These are phyloP conservation scores for Murina feae DNA, from an alignment of 2,113 vertebrate genomes.

Conservation along the genomic window DNA sequence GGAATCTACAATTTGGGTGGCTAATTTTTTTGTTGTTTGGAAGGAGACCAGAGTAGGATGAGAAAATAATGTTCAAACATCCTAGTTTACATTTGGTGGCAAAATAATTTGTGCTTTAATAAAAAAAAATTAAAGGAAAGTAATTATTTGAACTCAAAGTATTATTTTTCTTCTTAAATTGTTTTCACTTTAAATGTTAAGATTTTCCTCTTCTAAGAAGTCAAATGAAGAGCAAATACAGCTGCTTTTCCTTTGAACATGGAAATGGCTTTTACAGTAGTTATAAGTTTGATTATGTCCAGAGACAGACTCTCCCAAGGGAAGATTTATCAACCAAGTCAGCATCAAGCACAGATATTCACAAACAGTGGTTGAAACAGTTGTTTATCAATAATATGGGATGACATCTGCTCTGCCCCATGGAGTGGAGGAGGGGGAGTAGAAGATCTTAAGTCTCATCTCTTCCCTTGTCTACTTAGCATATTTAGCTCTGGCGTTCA, in stretches of 20 bases:
- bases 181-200: conserved; percentile 71
- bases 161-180: conserved; percentile 59
- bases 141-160: conserved; percentile 50
- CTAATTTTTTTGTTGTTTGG: background rate
- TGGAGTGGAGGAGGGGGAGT: background rate
- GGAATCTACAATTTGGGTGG: background rate
- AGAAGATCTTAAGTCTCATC: background rate
- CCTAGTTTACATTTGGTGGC: conserved; percentile 20
- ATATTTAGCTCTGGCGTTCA: background rate
- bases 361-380: conserved; percentile 62
- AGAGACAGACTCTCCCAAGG: conserved; percentile 65
- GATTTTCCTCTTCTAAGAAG: conserved; percentile 67
- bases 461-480: background rate
- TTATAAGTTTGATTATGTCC: conserved; percentile 71
- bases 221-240: conserved; percentile 61
- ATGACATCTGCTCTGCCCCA: conserved; percentile 45
- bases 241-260: conserved; percentile 72
- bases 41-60: background rate
- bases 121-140: conserved; percentile 39
- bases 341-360: conserved; percentile 62
- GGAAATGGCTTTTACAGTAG: conserved; percentile 69
- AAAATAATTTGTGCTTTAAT: conserved; percentile 38
- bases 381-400: conserved; percentile 55
- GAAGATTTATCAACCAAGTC: conserved; percentile 65
- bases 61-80: conserved; percentile 11